Evolutionary conservation across 2,888 invertebrate species (phyloP), one percentile per base, ranked within the genome.

Genomic region (Eulithis testata): DNA sequence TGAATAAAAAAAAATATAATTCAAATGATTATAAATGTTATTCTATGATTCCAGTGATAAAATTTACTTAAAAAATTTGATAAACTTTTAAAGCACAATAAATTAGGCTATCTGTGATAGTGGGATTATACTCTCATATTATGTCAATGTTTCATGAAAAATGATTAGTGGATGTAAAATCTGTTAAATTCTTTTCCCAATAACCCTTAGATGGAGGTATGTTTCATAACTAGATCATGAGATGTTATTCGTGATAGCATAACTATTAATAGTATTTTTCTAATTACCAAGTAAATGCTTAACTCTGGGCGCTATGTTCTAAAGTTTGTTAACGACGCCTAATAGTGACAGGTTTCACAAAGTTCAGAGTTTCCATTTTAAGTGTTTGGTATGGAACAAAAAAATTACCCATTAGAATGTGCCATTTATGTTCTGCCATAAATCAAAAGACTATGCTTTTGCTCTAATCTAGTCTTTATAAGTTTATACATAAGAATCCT

Each of bases 391-490:
- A 31, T 27, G 11, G 11, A 37, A 49, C 57, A 57, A 51, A 21
- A 59, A 31, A 51, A 31, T 72, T n/a, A 60, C 66, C 66, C 72
- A 72, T 77, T 74, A 60, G 70, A 76, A 80, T 81, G 90, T 90
- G 90, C 90, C 90, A 90, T 90, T 73, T 76, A 75, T 69, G 73
- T 80, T 84, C 81, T 86, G 90, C 90, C 90, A 90, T 91, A 86
- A 81, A 81, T 78, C 71, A 76, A 82, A 81, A 80, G 86, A 87
- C 86, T 88, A 84, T 63, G 55, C 66, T 86, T 87, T 91, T 92
- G 92, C 92, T 93, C 92, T 90, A 83, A 89, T 91, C 92, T 93
- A 93, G 92, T 93, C 92, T 92, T 88, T 88, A 85, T 82, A 80
- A 80, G 71, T 82, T 76, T 51, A 53, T 14, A 43, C 43, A 72